phyloP scores from a whole-genome alignment of 1,140 invertebrate genomes.

The Sweltsa coloradensis region DNA sequence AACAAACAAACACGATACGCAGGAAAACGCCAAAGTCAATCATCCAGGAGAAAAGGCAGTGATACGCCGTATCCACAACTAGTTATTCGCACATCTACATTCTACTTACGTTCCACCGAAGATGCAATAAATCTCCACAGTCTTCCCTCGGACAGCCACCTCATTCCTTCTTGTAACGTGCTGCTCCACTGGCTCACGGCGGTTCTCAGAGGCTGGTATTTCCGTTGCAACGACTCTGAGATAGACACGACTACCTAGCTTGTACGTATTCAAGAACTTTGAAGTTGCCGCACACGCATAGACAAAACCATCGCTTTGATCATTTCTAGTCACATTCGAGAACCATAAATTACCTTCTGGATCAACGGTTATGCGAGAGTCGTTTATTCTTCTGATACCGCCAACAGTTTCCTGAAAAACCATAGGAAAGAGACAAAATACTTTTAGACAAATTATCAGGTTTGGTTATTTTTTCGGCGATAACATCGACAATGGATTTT shows the following conservation, averaged over 20 bases:
- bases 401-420: slow-evolving; percentile 46
- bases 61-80: too few species aligned
- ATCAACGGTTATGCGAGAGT: slow-evolving; percentile 84
- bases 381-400: slow-evolving; percentile 77
- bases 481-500: too few species aligned
- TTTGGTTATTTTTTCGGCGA: too few species aligned
- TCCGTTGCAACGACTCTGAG: slow-evolving; percentile 67
- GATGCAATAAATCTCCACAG: slow-evolving; percentile 75
- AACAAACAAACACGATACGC: too few species aligned
- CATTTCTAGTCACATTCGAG: slow-evolving; percentile 79
- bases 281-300: slow-evolving; percentile 86
- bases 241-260: slow-evolving; percentile 71
- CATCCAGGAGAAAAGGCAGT: too few species aligned
- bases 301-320: slow-evolving; percentile 65
- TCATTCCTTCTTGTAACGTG: slow-evolving; percentile 78
- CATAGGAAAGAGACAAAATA: too few species aligned
- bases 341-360: slow-evolving; percentile 89
- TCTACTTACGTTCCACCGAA: slow-evolving; percentile 73
- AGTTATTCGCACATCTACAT: too few species aligned
- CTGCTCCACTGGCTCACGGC: slow-evolving; percentile 59
- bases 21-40: too few species aligned
- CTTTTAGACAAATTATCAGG: too few species aligned
- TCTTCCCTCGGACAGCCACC: slow-evolving; percentile 67
- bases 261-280: slow-evolving; percentile 77
- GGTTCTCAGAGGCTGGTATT: slow-evolving; percentile 59